A percentile compares a stretch with the other conserved stretches of the same genome.
These are phyloP conservation scores for Motacilla alba DNA, from an alignment of 2,113 vertebrate species.

Conservation along the genomic window DNA sequence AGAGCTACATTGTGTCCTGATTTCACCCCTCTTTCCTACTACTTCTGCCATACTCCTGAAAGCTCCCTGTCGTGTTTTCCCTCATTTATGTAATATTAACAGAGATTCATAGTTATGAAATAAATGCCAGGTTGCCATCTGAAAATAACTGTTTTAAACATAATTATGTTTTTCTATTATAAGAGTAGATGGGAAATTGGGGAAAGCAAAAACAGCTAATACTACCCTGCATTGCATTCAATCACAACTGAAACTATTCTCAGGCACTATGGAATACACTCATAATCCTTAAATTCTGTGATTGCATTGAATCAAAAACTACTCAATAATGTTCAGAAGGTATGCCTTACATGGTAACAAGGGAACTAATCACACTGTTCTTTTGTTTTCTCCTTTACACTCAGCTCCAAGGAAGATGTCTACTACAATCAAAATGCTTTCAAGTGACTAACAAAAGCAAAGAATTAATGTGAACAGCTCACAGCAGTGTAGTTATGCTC, in stretches of 20 bases:
- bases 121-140: conserved; percentile 12
- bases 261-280: neutral
- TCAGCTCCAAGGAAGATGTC: neutral
- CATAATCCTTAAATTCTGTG: neutral
- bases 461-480: neutral
- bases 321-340: neutral
- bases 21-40: neutral
- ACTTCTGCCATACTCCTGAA: neutral
- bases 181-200: neutral
- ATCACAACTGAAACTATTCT: neutral
- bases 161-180: neutral
- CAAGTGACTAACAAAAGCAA: neutral
- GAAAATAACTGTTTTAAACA: neutral
- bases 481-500: neutral
- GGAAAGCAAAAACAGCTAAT: neutral
- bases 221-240: neutral
- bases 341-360: neutral
- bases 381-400: neutral
- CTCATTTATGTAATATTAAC: neutral
- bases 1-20: neutral
- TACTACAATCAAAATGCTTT: neutral
- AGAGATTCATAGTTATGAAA: neutral
- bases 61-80: neutral
- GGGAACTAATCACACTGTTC: neutral
- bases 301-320: neutral